Evolutionary conservation across 1,140 invertebrate genomes (phyloP).

Genomic region (Drosophila funebris): DNA sequence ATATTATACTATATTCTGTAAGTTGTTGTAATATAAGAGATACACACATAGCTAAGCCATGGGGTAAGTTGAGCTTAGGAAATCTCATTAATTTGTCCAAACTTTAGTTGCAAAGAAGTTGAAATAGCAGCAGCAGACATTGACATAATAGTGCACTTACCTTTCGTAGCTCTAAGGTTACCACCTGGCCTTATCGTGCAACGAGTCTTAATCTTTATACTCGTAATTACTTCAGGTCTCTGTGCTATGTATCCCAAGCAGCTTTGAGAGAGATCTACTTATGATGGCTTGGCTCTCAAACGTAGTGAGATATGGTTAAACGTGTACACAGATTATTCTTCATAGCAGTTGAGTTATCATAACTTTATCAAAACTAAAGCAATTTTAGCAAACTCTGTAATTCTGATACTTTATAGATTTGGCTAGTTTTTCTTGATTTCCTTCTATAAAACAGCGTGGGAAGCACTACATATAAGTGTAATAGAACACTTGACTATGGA

Average conservation of each 20-base stretch:
- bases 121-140: neutral
- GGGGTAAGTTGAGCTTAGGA: neutral
- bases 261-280: neutral
- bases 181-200: conserved; percentile 24
- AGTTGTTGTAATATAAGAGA: neutral
- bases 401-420: too few species aligned
- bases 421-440: too few species aligned
- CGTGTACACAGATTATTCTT: too few species aligned
- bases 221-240: neutral
- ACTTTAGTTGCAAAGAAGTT: neutral
- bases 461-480: neutral
- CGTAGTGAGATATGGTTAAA: neutral
- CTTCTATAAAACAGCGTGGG: too few species aligned
- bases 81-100: too few species aligned
- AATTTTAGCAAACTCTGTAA: neutral
- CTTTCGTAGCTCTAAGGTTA: neutral
- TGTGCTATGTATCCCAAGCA: neutral
- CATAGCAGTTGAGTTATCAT: too few species aligned
- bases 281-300: neutral
- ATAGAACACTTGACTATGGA: neutral
- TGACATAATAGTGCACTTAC: conserved; percentile 14
- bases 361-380: neutral
- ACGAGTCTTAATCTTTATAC: conserved; percentile 22
- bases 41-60: too few species aligned
- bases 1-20: neutral